These are phyloP conservation scores for Patella pellucida DNA, from an alignment of 2,888 invertebrate genomes.

Conservation along the genomic window DNA sequence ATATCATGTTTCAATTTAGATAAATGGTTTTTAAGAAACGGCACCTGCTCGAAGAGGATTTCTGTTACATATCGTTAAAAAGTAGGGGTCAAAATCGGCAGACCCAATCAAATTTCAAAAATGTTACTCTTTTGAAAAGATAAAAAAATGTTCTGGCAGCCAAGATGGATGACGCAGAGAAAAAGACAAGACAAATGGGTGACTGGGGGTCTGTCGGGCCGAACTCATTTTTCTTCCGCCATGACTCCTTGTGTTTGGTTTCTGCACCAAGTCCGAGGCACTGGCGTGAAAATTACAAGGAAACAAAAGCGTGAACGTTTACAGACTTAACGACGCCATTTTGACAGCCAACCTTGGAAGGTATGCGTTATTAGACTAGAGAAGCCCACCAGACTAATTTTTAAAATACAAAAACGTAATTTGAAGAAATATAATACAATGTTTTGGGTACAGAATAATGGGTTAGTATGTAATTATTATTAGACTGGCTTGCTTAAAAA, in stretches of 20 bases:
- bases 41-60: not conserved
- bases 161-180: constrained; percentile 1
- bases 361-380: constrained; percentile 4
- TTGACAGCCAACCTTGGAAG: not conserved
- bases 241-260: constrained; percentile 3
- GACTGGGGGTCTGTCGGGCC: constrained; percentile 10
- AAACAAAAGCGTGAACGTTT: constrained; percentile 10
- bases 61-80: constrained; percentile 2
- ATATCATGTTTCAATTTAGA: not conserved
- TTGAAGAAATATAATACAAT: too few species aligned
- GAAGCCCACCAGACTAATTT: constrained; percentile 6
- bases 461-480: too few species aligned
- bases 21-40: not conserved
- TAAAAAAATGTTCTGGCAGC: constrained; percentile 6
- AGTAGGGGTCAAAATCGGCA: not conserved
- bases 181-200: constrained; percentile 4
- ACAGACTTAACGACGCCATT: constrained; percentile 3
- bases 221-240: constrained; percentile 5
- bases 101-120: constrained; percentile 2
- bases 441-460: too few species aligned
- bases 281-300: constrained; percentile 5
- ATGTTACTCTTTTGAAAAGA: not conserved
- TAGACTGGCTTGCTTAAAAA: too few species aligned
- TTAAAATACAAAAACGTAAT: not conserved
- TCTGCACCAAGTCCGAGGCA: constrained; percentile 10